Conservation (phyloP, 2,888 invertebrate species). For the Sinhomidia bicolor region DNA sequence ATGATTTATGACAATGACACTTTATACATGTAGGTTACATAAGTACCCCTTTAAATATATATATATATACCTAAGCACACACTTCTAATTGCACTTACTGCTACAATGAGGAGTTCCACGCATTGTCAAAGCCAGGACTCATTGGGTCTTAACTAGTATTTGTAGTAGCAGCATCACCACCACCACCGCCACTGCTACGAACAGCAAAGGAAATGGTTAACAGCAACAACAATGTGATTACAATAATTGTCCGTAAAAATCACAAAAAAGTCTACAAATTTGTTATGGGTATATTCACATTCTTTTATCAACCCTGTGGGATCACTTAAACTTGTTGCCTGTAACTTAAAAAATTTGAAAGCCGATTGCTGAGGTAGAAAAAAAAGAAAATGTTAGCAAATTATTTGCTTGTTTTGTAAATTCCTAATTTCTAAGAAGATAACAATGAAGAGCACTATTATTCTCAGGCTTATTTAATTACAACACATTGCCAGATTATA, state of each 20-base stretch:
- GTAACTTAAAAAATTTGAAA: constrained; percentile 30
- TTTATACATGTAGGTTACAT: background rate
- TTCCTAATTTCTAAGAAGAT: background rate
- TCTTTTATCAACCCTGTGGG: background rate
- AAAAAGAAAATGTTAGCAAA: background rate
- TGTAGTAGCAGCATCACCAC: background rate
- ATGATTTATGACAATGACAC: constrained; percentile 50
- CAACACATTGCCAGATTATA: too few relatives aligned
- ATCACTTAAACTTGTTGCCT: constrained; percentile 1
- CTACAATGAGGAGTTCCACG: background rate
- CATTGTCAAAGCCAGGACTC: constrained; percentile 28
- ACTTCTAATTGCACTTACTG: background rate
- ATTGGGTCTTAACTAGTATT: background rate
- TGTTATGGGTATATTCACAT: constrained; percentile 29
- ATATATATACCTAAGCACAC: background rate
- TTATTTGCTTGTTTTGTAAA: too few relatives aligned
- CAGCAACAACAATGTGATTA: background rate
- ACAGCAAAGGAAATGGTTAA: background rate
- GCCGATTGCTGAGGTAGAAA: background rate
- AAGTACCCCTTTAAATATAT: background rate
- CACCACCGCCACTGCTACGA: background rate
- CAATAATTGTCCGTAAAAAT: constrained; percentile 18
- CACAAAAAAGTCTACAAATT: background rate
- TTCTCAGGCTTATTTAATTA: background rate
- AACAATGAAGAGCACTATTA: background rate